phyloP scores from a whole-genome alignment of 1,140 invertebrate genomes.

The Conus betulinus region DNA sequence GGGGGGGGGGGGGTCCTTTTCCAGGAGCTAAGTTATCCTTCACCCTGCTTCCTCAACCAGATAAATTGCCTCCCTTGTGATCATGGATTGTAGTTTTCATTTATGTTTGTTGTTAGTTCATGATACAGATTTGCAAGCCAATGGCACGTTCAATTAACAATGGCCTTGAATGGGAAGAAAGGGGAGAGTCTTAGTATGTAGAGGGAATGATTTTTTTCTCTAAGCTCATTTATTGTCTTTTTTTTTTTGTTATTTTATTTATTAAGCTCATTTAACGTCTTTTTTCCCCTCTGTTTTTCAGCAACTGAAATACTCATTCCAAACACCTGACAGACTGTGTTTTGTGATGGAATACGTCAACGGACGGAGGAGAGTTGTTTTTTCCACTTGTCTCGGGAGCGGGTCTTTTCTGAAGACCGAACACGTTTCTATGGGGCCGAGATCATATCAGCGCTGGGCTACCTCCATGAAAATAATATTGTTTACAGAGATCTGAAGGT shows the following conservation, averaged over 20 bases:
- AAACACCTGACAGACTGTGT: slow-evolving; percentile 97
- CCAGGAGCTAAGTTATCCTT: too few relatives aligned
- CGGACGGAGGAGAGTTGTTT: slow-evolving; percentile 98
- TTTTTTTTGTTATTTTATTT: too few relatives aligned
- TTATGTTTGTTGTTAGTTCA: too few relatives aligned
- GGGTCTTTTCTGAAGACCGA: slow-evolving; percentile 95
- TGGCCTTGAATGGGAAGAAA: too few relatives aligned
- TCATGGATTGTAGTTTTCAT: too few relatives aligned
- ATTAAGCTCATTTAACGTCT: too few relatives aligned
- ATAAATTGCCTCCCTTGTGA: too few relatives aligned
- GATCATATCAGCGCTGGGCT: slow-evolving; percentile 98
- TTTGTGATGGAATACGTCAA: slow-evolving; percentile 99
- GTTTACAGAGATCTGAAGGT: slow-evolving; percentile 98
- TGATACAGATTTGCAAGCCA: too few relatives aligned
- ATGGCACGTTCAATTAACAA: too few relatives aligned
- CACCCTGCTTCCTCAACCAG: too few relatives aligned
- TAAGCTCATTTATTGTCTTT: not conserved
- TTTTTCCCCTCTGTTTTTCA: too few relatives aligned
- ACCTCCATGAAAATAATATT: slow-evolving; percentile 94
- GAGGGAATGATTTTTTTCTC: not conserved
- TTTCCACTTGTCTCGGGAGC: slow-evolving; percentile 94
- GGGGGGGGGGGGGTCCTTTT: too few relatives aligned
- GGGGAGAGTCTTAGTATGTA: not conserved
- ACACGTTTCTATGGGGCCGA: slow-evolving; percentile 99
- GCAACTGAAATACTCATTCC: slow-evolving; percentile 99